Conservation (phyloP, 64 coral and sea anemone genomes). For the Exaiptasia diaphana region DNA sequence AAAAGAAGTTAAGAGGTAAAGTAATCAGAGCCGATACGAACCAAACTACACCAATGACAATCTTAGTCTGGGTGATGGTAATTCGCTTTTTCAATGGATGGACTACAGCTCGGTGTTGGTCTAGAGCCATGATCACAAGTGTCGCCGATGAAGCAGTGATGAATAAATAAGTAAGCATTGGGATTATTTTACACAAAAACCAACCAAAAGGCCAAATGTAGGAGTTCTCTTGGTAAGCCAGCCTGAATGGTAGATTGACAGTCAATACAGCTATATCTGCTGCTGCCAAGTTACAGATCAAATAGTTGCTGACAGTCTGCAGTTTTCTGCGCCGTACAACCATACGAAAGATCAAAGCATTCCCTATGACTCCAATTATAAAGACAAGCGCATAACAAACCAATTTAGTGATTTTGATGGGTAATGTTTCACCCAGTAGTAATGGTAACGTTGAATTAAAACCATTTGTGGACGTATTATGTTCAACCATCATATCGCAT, state of each 20-base stretch:
- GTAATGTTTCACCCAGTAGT: constrained; percentile 62
- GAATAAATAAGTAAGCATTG: constrained; percentile 71
- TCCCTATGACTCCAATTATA: constrained; percentile 67
- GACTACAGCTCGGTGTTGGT: constrained; percentile 59
- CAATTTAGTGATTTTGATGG: constrained; percentile 77
- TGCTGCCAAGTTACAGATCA: constrained; percentile 83
- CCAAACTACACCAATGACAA: constrained; percentile 51
- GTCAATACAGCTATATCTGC: constrained; percentile 80
- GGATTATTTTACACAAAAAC: constrained; percentile 79
- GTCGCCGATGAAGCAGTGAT: constrained; percentile 82
- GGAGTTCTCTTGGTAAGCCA: constrained; percentile 88
- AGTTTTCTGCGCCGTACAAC: constrained; percentile 68
- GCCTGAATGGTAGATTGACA: constrained; percentile 74
- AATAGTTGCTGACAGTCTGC: constrained; percentile 69
- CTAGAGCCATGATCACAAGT: constrained; percentile 50
- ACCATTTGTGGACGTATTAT: no score
- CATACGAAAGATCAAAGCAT: constrained; percentile 71
- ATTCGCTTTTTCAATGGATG: constrained; percentile 41
- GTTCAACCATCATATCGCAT: no score
- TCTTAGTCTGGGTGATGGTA: constrained; percentile 56
- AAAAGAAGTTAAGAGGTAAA: constrained; percentile 71
- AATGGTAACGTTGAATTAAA: no score
- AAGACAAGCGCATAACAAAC: constrained; percentile 72
- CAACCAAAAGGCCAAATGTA: constrained; percentile 85
- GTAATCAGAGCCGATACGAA: constrained; percentile 47